Base-by-base conservation (phyloP, 2,113 vertebrate species). In the Sterrhoptilus dennistouni region DNA sequence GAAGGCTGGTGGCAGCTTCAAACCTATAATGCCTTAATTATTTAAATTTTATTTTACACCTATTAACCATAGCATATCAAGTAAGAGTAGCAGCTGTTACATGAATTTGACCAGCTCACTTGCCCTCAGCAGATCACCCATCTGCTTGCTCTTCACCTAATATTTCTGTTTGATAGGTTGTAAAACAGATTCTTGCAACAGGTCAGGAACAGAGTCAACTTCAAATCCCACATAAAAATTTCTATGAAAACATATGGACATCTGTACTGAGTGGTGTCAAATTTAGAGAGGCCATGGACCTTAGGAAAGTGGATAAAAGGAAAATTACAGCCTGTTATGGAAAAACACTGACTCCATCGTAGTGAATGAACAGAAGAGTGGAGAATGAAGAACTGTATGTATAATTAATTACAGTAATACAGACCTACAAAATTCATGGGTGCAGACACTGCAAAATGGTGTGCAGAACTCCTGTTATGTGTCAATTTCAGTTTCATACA, bases 161-260 rank as follows among this genome's bases (percentile, higher is more conserved):
- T 99, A n/a, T 98, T 99, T 56, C 99, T 99, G 98, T 99, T 99
- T 90, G 99, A 99, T 96, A 99, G 97, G 98, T 98, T 93, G 99
- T 98, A 97, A 99, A 99, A 98, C 98, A 65, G 98, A 36, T 97
- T 99, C 95, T 98, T 98, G 87, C 98, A 98, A 95, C 95, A 99
- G 70, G 98, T 99, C 96, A 98, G 98, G 79, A 99, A 99, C 97
- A 97, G 98, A 93, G 98, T 99, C 97, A 99, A 99, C 97, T 99
- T 64, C 97, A 99, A 95, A 99, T 99, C 97, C 99, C 98, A 6
- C 99, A 99, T 87, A 97, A 98, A 97, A 95, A 95, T 95, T 99
- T 99, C 98, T 99, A 98, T 52, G 99, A 99, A 98, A 99, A 99
- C 42, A 98, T 99, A 95, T 99, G 99, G 99, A 99, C 98, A 50